A percentile compares a stretch with the other conserved stretches of the same genome.
phyloP scores from a whole-genome alignment of 2,113 vertebrate species.

The Talpa occidentalis region DNA sequence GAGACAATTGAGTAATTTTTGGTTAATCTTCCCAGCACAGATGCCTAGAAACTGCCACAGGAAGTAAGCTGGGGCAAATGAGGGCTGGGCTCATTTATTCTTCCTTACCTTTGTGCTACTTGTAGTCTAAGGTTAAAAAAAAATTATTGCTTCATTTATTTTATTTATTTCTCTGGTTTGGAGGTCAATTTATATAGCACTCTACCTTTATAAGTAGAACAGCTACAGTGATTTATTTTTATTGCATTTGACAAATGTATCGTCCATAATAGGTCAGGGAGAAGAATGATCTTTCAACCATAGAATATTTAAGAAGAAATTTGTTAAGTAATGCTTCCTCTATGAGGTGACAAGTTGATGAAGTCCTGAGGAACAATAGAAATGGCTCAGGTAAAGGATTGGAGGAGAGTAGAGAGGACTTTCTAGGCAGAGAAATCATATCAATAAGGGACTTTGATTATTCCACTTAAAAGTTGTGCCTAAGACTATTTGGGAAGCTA shows the following conservation, averaged over 20 bases:
- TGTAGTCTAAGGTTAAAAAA: not conserved
- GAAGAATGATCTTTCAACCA: not conserved
- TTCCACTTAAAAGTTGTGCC: not conserved
- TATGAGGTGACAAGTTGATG: not conserved
- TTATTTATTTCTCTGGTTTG: not conserved
- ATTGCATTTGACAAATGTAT: not conserved
- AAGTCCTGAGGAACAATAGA: not conserved
- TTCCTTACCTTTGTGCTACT: not conserved
- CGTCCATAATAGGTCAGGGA: not conserved
- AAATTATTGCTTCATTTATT: not conserved
- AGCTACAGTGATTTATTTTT: not conserved
- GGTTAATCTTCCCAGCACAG: not conserved
- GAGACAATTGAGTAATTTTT: not conserved
- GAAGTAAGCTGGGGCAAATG: accelerated
- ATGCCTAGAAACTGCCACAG: not conserved
- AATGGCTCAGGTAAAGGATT: not conserved
- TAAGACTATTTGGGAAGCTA: not conserved
- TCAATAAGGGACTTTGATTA: not conserved
- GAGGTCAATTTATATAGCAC: not conserved
- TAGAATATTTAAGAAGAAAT: not conserved
- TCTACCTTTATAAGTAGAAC: not conserved
- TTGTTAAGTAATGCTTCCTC: not conserved
- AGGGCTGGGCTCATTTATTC: not conserved
- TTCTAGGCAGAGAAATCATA: not conserved
- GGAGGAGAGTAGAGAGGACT: not conserved